Evolutionary conservation across 1,140 invertebrate species (phyloP).

Genomic region (Aphelenchoides besseyi): DNA sequence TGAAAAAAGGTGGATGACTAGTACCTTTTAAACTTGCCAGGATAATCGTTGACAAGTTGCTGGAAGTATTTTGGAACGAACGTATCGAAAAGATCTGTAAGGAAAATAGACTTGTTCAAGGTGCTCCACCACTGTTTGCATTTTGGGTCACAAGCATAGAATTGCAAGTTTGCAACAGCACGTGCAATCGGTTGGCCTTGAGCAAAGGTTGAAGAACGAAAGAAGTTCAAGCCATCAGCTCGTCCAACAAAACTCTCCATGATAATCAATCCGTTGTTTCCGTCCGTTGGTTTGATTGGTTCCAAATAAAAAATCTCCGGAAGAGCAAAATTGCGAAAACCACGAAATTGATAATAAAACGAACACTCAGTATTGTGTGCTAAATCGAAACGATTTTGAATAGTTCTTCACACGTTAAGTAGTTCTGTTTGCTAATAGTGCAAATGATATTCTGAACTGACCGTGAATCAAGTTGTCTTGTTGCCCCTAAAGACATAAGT

Average conservation of each 20-base stretch:
- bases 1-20: neutral
- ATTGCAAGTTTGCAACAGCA: slow-evolving; percentile 8
- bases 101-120: neutral
- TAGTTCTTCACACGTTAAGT: too few relatives aligned
- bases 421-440: too few relatives aligned
- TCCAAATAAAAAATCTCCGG: neutral
- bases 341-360: slow-evolving; percentile 7
- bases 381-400: too few relatives aligned
- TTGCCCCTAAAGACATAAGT: slow-evolving; percentile 24
- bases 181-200: neutral
- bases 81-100: neutral
- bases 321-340: neutral
- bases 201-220: neutral
- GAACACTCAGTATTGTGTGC: slow-evolving; percentile 23
- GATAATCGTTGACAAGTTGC: neutral
- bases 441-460: too few relatives aligned
- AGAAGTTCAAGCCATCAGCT: neutral
- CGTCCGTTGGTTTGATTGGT: neutral
- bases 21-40: neutral
- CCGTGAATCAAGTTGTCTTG: slow-evolving; percentile 31
- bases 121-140: slow-evolving; percentile 9
- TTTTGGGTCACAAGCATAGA: neutral
- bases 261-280: slow-evolving; percentile 9
- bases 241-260: slow-evolving; percentile 6
- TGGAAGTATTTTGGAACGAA: slow-evolving; percentile 3